Percentiles rank a stretch among this genome's conserved stretches.
phyloP scores from a whole-genome alignment of 2,797 vertebrate genomes.

The Intellagama lesueurii region DNA sequence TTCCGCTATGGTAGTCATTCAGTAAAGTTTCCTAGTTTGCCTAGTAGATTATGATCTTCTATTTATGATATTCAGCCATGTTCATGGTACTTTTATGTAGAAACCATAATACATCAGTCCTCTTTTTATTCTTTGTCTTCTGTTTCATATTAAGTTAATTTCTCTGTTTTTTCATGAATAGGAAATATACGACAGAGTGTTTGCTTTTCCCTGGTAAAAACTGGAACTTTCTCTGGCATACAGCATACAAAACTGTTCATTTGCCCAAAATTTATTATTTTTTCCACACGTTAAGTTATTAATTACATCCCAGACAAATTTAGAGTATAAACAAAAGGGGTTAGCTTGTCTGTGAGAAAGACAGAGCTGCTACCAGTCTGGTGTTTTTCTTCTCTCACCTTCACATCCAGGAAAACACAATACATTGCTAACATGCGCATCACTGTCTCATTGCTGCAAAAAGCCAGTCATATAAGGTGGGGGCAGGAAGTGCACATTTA shows the following conservation, averaged over 20 bases:
- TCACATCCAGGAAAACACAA: not conserved
- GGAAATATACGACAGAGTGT: conserved; percentile 59
- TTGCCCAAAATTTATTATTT: conserved; percentile 62
- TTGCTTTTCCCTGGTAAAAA: conserved; percentile 65
- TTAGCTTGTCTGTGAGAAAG: not conserved
- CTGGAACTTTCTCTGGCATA: conserved; percentile 60
- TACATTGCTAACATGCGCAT: not conserved
- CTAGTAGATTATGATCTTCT: conserved; percentile 31
- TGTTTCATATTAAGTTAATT: conserved; percentile 64
- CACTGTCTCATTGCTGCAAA: not conserved
- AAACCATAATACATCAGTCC: conserved; percentile 8
- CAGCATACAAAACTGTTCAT: conserved; percentile 54
- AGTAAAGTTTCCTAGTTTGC: conserved; percentile 56
- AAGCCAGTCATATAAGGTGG: not conserved
- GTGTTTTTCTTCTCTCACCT: not conserved
- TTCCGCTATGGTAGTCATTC: conserved; percentile 31
- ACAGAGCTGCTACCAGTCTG: conserved; percentile 6
- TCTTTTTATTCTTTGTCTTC: conserved; percentile 52
- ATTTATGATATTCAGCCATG: conserved; percentile 28
- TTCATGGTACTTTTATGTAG: not conserved
- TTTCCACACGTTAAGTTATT: conserved; percentile 59
- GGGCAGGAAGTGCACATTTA: not conserved
- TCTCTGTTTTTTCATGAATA: conserved; percentile 28
- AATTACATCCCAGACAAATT: conserved; percentile 59
- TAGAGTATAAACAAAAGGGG: conserved; percentile 48